Conservation (phyloP, 2,888 invertebrate genomes). For the Syritta pipiens region DNA sequence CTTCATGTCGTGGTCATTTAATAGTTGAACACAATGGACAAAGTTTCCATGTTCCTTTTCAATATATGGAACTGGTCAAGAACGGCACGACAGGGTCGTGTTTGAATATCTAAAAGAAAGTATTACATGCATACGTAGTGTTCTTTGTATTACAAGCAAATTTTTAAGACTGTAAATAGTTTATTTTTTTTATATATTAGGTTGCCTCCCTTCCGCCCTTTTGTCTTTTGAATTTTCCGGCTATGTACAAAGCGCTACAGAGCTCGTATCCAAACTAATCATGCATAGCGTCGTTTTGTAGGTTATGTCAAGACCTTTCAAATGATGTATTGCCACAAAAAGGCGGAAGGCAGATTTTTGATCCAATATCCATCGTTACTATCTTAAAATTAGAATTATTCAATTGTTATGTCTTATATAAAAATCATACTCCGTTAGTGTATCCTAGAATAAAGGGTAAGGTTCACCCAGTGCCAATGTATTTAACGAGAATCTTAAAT, state of each 20-base stretch:
- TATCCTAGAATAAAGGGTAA: too few relatives aligned
- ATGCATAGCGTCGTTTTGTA: too few relatives aligned
- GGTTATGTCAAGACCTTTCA: too few relatives aligned
- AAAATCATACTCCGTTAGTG: conserved; percentile 23
- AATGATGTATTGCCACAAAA: too few relatives aligned
- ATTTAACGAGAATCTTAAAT: conserved; percentile 36
- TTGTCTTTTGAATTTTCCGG: too few relatives aligned
- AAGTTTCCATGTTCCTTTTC: conserved; percentile 89
- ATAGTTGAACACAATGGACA: conserved; percentile 89
- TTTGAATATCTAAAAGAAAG: conserved; percentile 71
- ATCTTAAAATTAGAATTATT: conserved; percentile 1
- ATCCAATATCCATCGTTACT: conserved; percentile 3
- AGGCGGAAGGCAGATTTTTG: too few relatives aligned
- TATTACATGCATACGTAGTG: conserved; percentile 38
- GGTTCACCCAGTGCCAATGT: conserved; percentile 67
- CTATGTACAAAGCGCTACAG: too few relatives aligned
- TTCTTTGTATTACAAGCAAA: conserved; percentile 54
- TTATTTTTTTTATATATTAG: conserved; percentile 65
- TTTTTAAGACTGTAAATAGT: conserved; percentile 75
- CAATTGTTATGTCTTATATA: conserved; percentile 15
- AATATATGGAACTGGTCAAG: conserved; percentile 86
- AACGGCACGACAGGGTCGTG: conserved; percentile 70
- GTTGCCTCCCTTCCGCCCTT: too few relatives aligned
- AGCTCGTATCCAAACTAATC: too few relatives aligned
- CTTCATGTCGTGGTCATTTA: conserved; percentile 91